Evolutionary conservation across 2,113 vertebrate genomes (phyloP), one percentile per base, ranked within the genome.

Genomic region (Myiagra hebetior): DNA sequence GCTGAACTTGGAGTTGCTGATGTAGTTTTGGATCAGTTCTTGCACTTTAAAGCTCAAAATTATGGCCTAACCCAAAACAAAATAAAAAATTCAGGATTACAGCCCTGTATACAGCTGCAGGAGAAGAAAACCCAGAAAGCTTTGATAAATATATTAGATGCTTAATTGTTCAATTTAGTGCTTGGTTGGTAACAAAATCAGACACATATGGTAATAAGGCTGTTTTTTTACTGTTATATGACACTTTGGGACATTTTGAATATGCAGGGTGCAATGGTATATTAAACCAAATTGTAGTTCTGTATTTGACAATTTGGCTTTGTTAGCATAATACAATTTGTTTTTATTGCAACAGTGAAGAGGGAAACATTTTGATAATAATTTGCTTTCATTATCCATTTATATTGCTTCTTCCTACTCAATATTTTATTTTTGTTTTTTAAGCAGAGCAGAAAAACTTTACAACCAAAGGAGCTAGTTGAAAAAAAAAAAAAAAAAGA

Each of bases 381-480:
- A 95, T 94, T 96, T 96, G 30, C 79, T 90, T 87, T 91, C 85
- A 80, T 96, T 94, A 95, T 80, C 91, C 65, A 69, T 94, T 93
- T 93, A 63, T 79, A 91, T 83, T 72, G 39, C 56, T 89, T 91
- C 77, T 92, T 94, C 55, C 53, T 80, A 73, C 70, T 87, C 62
- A 65, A 57, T 81, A 73, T 85, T 89, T 87, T 86, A 73, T 88
- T 91, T 92, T 74, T 89, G 41, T 86, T 73, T 92, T 94, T 89
- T 53, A 84, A 91, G 64, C 26, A 62, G 87, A 91, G 23, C 18
- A 76, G 53, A 73, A 65, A 93, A 15, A 64, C 41, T 94, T 92
- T 89, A 74, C 30, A 52, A 72, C 57, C 27, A 55, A 95, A 90
- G 75, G 5, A 37, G 6, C 49, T 85, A 62, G 80, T 76, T 57